These are phyloP conservation scores for Sciurus carolinensis DNA, from an alignment of 2,797 vertebrate species.

Conservation along the genomic window DNA sequence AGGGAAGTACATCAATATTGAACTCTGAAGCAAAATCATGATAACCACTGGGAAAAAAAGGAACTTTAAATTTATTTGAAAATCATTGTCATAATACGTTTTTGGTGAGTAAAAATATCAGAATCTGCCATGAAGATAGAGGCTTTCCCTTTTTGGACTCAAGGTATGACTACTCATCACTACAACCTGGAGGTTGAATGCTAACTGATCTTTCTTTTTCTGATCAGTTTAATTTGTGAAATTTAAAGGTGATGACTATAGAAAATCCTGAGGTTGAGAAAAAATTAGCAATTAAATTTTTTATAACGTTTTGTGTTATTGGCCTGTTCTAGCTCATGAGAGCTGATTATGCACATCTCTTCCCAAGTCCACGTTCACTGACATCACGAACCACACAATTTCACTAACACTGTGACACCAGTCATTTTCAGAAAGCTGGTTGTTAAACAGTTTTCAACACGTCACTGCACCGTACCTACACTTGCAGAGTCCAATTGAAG, in stretches of 20 bases:
- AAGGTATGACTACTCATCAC: not conserved
- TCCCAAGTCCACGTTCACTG: not conserved
- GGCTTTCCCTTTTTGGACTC: not conserved
- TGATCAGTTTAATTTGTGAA: not conserved
- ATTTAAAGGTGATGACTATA: slow-evolving; percentile 14
- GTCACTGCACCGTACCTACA: accelerated
- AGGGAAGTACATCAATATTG: not conserved
- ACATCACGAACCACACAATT: not conserved
- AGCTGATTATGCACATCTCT: not conserved
- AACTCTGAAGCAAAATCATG: not conserved
- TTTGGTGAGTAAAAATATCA: not conserved
- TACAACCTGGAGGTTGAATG: not conserved
- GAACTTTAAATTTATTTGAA: not conserved
- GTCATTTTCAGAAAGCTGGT: not conserved
- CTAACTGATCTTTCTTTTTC: not conserved
- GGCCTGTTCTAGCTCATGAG: not conserved
- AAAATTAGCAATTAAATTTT: not conserved
- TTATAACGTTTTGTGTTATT: not conserved
- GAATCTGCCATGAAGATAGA: not conserved
- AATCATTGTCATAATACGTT: not conserved
- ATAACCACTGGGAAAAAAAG: not conserved
- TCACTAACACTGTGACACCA: not conserved
- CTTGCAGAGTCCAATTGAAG: not conserved
- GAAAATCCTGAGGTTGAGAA: not conserved
- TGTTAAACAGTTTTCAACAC: not conserved